A percentile compares a stretch with the other conserved stretches of the same genome.
Conservation (phyloP, 2,797 vertebrate genomes). For the Microcaecilia unicolor region DNA sequence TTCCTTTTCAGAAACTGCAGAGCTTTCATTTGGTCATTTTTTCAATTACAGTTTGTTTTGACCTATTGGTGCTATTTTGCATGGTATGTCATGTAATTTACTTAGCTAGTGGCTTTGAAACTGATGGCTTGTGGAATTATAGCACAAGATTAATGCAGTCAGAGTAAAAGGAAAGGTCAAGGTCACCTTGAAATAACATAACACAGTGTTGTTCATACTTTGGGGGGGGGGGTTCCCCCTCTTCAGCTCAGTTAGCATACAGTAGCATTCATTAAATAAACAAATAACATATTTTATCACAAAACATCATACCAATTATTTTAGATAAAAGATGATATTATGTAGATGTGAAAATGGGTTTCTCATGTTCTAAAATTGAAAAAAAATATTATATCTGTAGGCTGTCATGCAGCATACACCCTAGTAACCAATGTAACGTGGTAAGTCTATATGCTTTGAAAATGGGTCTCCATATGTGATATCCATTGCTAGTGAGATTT, state of each 20-base stretch:
- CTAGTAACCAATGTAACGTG: too few relatives aligned
- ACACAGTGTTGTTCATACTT: neutral
- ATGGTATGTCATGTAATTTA: neutral
- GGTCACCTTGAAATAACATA: neutral
- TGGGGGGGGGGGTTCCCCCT: neutral
- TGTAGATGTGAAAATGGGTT: rapidly evolving
- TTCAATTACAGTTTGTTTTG: neutral
- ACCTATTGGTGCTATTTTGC: neutral
- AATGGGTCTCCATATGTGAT: too few relatives aligned
- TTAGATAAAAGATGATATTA: neutral
- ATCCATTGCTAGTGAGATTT: too few relatives aligned
- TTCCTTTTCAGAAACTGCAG: neutral
- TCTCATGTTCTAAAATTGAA: neutral
- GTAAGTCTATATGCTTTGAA: too few relatives aligned
- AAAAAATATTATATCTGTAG: too few relatives aligned
- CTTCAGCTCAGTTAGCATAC: neutral
- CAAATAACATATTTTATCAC: neutral
- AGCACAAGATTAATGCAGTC: neutral
- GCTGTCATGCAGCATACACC: too few relatives aligned
- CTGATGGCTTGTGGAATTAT: neutral
- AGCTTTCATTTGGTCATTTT: neutral
- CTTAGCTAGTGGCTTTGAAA: neutral
- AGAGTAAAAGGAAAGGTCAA: neutral
- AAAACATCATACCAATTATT: neutral
- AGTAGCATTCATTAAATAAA: too few relatives aligned